Conservation (phyloP, 2,113 vertebrate species). For the Sterna hirundo region DNA sequence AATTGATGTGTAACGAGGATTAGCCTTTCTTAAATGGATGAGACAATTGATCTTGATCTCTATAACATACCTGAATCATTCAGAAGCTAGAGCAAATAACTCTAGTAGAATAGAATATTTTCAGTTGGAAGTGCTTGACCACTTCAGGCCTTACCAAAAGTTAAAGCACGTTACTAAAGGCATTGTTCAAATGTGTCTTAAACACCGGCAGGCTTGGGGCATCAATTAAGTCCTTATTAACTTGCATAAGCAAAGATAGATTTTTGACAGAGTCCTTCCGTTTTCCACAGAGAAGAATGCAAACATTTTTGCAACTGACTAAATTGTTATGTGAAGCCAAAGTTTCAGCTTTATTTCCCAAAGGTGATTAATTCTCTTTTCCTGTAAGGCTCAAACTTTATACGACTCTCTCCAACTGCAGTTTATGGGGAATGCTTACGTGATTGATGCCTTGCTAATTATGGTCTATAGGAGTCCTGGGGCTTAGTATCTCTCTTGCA, state of each 20-base stretch:
- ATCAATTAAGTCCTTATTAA: neutral
- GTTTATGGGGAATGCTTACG: neutral
- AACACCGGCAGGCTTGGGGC: neutral
- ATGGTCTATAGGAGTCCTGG: neutral
- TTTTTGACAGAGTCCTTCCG: neutral
- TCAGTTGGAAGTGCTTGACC: neutral
- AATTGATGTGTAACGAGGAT: neutral
- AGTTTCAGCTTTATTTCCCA: neutral
- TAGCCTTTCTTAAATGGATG: neutral
- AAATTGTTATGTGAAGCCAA: neutral
- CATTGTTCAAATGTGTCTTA: neutral
- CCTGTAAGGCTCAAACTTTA: neutral
- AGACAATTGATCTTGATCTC: neutral
- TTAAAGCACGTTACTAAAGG: neutral
- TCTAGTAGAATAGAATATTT: neutral
- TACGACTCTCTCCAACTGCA: neutral
- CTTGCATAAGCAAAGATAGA: neutral
- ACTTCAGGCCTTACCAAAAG: neutral
- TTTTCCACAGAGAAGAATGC: neutral
- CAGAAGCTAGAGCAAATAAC: neutral
- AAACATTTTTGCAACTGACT: neutral
- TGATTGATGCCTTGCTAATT: neutral
- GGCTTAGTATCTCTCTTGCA: neutral
- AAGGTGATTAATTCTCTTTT: neutral
- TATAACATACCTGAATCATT: neutral